Evolutionary conservation across 2,797 vertebrate genomes (phyloP), one percentile per base, ranked within the genome.

Genomic region (Parauchenoglanis ngamensis): DNA sequence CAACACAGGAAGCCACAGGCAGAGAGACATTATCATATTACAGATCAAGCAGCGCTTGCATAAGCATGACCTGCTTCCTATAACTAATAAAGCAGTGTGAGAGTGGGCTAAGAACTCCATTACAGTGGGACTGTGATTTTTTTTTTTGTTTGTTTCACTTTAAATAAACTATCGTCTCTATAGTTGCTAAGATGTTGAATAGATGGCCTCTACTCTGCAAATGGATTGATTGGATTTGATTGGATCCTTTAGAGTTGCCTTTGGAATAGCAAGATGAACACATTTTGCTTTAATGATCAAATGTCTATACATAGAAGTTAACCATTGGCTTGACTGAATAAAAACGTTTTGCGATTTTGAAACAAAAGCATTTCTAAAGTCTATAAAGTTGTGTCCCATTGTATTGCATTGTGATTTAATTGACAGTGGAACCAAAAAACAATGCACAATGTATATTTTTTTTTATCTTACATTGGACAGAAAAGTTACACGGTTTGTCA

Each of bases 11-110:
- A 52, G 23, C 63, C 81, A 87, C 65, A 35, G 65, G 56, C 40
- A 72, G 31, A 15, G 49, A 79, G 35, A 49, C 23, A 25, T 61
- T 59, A 31, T 31, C 65, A 61, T 40, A 84, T 77, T 88, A 81
- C 28, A 73, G 52, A 75, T 75, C 67, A 44, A 73, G 54, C 83
- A 75, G 40, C 1, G 11, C 54, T 44, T 76, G 49, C 31, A 77
- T 57, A 83, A 83, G 40, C 35, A 68, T 67, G 49, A 85, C 73
- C 28, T 82, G 78, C 17, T 82, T 61, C 49, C 70, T 44, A 67
- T 67, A 21, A 35, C 40, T 49, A 59, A 52, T 76, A 61, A 81
- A 85, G 73, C n/a, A 21, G 81, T 46, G 31, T 65, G 11, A 54
- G 68, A 28, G n/a, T 70, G 76, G 80, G 28, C 21, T 65, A 31